Evolutionary conservation across 1,140 invertebrate genomes (phyloP).

Genomic region (Brachionus rubens): DNA sequence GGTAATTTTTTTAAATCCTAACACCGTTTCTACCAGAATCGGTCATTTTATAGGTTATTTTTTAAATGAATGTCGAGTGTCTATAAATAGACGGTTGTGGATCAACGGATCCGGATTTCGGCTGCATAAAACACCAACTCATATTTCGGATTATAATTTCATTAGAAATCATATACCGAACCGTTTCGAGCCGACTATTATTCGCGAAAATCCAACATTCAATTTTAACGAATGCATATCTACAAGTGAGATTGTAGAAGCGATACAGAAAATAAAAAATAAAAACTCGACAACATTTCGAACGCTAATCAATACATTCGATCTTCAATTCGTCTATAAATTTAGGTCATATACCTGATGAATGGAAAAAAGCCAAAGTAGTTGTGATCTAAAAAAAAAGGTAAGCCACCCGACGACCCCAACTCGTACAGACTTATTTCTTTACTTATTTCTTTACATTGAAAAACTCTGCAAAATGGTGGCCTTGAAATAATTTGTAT

Average conservation of each 20-base stretch:
- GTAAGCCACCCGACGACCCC: conserved; percentile 41
- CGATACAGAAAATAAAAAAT: conserved; percentile 8
- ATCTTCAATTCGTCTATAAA: background rate
- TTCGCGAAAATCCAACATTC: background rate
- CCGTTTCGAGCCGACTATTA: background rate
- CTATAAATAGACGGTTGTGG: too few relatives aligned
- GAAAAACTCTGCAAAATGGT: too few relatives aligned
- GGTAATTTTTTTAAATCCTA: too few relatives aligned
- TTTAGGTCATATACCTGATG: conserved; percentile 40
- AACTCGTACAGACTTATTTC: conserved; percentile 47
- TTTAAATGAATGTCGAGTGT: too few relatives aligned
- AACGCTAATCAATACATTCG: background rate
- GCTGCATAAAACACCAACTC: too few relatives aligned
- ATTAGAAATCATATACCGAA: background rate
- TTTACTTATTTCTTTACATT: too few relatives aligned
- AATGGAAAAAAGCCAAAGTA: conserved; percentile 47
- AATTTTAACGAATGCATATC: conserved; percentile 10
- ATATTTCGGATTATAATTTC: too few relatives aligned
- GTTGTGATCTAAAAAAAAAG: conserved; percentile 48
- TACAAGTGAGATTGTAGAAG: conserved; percentile 33
- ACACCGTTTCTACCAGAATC: too few relatives aligned
- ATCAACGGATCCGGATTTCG: too few relatives aligned
- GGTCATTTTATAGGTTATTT: too few relatives aligned
- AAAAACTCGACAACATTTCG: conserved; percentile 27
- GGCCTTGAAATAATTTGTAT: too few relatives aligned